Evolutionary conservation across 2,888 invertebrate genomes (phyloP), one percentile per base, ranked within the genome.

Genomic region (Elysia crispata): DNA sequence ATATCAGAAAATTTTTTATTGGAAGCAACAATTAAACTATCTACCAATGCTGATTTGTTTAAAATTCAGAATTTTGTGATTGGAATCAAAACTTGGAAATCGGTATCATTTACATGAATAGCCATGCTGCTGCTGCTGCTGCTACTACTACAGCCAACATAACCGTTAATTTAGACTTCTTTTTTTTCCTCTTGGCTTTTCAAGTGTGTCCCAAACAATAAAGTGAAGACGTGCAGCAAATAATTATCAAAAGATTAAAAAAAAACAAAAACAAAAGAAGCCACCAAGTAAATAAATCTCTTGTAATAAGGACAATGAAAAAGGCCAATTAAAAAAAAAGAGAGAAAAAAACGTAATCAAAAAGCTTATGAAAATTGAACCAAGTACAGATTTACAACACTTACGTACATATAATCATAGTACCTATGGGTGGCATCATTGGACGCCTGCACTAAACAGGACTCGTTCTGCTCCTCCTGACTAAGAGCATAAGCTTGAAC

Each of bases 401-500:
- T 69, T 80, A 80, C 80, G 76, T 80, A 80, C 80, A 80, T 28
- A 78, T 81, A 78, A 49, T 57, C 62, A 79, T 82, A 83, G 41
- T 41, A 89, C 88, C 89, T 89, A 87, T 88, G 89, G 57, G 74
- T 41, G 20, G 76, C 66, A 13, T 69, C 80, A 66, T 83, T 83
- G 64, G 83, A 70, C 81, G 88, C 70, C 77, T 87, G 86, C 18
- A 85, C 85, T 15, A 90, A 85, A 79, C 88, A 89, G 15, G 87
- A 85, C 80, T 86, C 89, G 85, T 91, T 91, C 83, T 88, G 88
- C 80, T 88, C 86, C 79, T 90, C 87, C 83, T 91, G 91, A 6
- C 85, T 84, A 73, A 83, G 86, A 62, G 91, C 90, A 70, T 91
- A 91, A 5, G 85, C 85, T 85, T 89, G 89, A 64, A 89, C 85